Conservation (phyloP, 2,797 vertebrate species). For the Luscinia luscinia region DNA sequence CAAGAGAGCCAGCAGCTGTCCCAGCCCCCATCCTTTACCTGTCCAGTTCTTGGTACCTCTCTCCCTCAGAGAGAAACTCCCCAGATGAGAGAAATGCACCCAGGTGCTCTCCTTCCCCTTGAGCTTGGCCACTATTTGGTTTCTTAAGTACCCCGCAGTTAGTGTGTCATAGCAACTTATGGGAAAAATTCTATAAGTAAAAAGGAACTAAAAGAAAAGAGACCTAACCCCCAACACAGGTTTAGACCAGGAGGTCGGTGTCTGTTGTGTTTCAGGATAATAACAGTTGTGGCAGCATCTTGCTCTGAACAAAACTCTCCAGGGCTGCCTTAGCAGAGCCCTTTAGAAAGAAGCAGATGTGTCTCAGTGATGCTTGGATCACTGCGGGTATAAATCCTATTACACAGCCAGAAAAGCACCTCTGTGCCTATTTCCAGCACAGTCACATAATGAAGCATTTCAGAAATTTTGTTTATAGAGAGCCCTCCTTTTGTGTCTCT, state of each 20-base stretch:
- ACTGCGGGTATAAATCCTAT: background rate
- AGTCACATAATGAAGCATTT: background rate
- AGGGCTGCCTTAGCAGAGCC: background rate
- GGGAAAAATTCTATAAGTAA: too few species aligned
- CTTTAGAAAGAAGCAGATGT: background rate
- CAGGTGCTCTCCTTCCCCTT: too few species aligned
- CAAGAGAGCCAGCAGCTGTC: too few species aligned
- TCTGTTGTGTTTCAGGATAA: background rate
- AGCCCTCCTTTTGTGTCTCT: background rate
- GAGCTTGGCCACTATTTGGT: too few species aligned
- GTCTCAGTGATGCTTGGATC: background rate
- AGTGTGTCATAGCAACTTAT: too few species aligned
- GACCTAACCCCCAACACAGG: too few species aligned
- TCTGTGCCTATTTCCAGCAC: background rate
- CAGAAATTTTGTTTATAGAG: background rate
- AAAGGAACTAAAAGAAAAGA: too few species aligned
- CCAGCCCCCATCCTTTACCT: too few species aligned
- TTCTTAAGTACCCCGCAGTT: too few species aligned
- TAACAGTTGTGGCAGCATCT: background rate
- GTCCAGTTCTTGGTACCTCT: too few species aligned
- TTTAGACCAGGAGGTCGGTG: background rate
- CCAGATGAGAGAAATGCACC: too few species aligned
- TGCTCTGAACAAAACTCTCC: background rate
- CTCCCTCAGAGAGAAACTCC: too few species aligned
- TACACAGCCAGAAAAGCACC: background rate